These are phyloP conservation scores for Leptoteleia sp. DNA, from an alignment of 1,140 invertebrate genomes.

Conservation along the genomic window DNA sequence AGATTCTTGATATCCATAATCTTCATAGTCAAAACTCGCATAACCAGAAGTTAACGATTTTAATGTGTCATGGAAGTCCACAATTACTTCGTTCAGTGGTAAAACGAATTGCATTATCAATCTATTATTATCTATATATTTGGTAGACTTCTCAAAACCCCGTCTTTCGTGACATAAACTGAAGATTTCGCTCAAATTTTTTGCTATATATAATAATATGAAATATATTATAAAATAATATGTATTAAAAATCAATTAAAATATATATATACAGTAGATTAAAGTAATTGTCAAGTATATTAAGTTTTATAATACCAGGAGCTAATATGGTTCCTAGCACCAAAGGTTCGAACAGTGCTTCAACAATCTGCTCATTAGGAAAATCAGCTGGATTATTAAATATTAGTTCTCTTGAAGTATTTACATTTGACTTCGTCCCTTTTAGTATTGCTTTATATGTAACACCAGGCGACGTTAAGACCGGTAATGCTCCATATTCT, in stretches of 20 bases:
- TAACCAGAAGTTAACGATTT: constrained; percentile 96
- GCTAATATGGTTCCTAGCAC: constrained; percentile 94
- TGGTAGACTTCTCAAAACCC: constrained; percentile 87
- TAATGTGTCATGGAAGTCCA: constrained; percentile 96
- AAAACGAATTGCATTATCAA: constrained; percentile 91
- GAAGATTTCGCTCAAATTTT: too few relatives aligned
- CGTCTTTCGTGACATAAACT: constrained; percentile 89
- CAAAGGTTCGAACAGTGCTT: constrained; percentile 93
- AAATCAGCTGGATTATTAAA: constrained; percentile 93
- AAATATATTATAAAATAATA: too few relatives aligned
- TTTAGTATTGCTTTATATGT: constrained; percentile 93
- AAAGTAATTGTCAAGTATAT: too few relatives aligned
- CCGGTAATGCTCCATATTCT: constrained; percentile 93
- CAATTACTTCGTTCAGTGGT: constrained; percentile 95
- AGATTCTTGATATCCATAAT: constrained; percentile 89
- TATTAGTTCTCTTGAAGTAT: constrained; percentile 85
- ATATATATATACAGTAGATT: too few relatives aligned
- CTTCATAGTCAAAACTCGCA: constrained; percentile 99
- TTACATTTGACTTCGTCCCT: constrained; percentile 85
- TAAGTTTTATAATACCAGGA: too few relatives aligned
- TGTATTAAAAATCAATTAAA: background rate
- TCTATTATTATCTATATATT: constrained; percentile 90
- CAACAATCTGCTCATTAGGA: constrained; percentile 86
- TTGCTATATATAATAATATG: too few relatives aligned
- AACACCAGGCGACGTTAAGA: constrained; percentile 96